Evolutionary conservation across 2,888 invertebrate species (phyloP).

Genomic region (Tanytarsus gracilentus): DNA sequence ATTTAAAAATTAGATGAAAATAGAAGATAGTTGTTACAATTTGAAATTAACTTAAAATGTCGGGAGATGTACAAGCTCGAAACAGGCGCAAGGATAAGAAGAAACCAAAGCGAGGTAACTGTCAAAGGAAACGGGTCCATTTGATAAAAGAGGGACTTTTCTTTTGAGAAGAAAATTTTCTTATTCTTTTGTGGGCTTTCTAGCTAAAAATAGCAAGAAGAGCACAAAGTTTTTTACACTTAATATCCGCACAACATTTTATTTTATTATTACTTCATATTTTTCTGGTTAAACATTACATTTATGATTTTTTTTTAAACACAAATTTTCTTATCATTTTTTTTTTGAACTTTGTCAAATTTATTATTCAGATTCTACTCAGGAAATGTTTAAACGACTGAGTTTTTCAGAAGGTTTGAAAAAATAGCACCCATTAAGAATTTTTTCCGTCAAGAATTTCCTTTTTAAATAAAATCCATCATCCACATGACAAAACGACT

Average conservation of each 20-base stretch:
- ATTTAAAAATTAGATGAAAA: neutral
- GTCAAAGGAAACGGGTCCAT: neutral
- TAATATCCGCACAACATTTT: too few species aligned
- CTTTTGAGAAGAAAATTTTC: neutral
- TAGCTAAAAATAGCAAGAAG: conserved; percentile 14
- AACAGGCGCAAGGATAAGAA: conserved; percentile 21
- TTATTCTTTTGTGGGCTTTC: too few species aligned
- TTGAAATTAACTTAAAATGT: conserved; percentile 5
- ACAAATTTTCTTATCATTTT: conserved; percentile 17
- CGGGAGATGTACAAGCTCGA: conserved; percentile 15
- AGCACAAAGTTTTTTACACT: too few species aligned
- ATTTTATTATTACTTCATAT: neutral
- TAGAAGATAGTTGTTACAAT: neutral
- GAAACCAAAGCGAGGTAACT: conserved; percentile 22
- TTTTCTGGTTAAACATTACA: neutral
- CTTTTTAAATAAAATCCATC: neutral
- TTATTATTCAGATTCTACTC: too few species aligned
- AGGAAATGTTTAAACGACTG: neutral
- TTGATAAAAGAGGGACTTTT: neutral
- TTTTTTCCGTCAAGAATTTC: too few species aligned
- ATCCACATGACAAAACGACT: neutral
- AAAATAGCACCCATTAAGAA: neutral
- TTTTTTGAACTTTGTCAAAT: too few species aligned
- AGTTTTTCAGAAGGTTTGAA: conserved; percentile 26
- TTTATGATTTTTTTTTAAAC: neutral